Percentiles rank a stretch among this genome's conserved stretches.
phyloP scores from a whole-genome alignment of 2,113 vertebrate species.

The Cyanoliseus patagonus region DNA sequence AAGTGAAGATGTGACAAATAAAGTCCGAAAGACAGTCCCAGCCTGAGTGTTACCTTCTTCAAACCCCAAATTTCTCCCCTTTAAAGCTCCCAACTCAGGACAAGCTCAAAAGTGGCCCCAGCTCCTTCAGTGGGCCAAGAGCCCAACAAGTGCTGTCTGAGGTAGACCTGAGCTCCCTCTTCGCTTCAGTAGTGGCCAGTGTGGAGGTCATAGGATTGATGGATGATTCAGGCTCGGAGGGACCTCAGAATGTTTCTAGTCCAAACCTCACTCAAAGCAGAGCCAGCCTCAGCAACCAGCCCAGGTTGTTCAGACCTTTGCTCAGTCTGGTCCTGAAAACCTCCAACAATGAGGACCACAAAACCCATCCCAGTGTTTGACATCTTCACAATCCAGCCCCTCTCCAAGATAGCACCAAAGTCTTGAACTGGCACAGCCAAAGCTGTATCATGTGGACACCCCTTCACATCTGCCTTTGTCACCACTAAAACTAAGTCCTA shows the following conservation, averaged over 20 bases:
- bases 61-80: background rate
- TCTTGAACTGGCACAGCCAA: background rate
- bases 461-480: background rate
- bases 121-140: background rate
- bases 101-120: background rate
- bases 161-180: background rate
- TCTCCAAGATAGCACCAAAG: background rate
- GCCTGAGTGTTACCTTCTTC: background rate
- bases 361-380: background rate
- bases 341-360: background rate
- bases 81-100: background rate
- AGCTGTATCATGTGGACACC: background rate
- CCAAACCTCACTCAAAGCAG: background rate
- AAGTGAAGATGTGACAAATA: background rate
- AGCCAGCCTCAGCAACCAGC: background rate
- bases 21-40: background rate
- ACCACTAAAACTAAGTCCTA: background rate
- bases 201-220: background rate
- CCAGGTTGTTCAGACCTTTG: background rate
- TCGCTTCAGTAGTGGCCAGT: background rate
- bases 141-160: background rate
- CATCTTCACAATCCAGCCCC: background rate
- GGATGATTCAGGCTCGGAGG: background rate
- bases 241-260: background rate
- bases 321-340: background rate